Percentiles rank a stretch among this genome's conserved stretches.
These are phyloP conservation scores for Terrapene triunguis DNA, from an alignment of 2,113 vertebrate species.

Conservation along the genomic window DNA sequence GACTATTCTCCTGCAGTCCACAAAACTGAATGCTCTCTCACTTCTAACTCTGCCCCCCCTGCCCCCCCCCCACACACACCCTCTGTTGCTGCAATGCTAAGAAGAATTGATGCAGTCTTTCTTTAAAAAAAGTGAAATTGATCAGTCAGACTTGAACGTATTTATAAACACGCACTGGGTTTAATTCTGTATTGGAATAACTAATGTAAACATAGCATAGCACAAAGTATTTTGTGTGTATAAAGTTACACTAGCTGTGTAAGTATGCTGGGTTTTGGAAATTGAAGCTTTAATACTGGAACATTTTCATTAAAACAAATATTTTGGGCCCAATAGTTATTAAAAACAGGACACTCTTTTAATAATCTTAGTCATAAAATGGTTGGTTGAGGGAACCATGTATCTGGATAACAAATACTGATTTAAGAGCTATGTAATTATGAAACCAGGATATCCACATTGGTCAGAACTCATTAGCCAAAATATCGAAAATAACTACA, in stretches of 20 bases:
- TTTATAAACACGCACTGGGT: constrained; percentile 59
- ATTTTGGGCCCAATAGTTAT: constrained; percentile 57
- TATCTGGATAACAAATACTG: constrained; percentile 37
- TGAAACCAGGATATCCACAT: constrained; percentile 51
- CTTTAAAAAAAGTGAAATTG: constrained; percentile 20
- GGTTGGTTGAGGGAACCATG: background rate
- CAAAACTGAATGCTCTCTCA: constrained; percentile 51
- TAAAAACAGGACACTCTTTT: constrained; percentile 60
- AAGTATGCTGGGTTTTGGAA: constrained; percentile 60
- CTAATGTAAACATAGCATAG: constrained; percentile 66
- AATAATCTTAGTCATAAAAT: constrained; percentile 61
- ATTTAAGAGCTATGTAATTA: constrained; percentile 61
- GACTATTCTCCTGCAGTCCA: constrained; percentile 11
- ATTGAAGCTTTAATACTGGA: constrained; percentile 55
- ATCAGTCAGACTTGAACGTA: constrained; percentile 66
- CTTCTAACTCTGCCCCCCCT: constrained; percentile 46
- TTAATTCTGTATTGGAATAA: constrained; percentile 67
- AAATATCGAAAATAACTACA: constrained; percentile 56
- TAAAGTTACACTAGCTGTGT: constrained; percentile 66
- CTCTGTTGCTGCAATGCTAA: constrained; percentile 50
- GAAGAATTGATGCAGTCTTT: constrained; percentile 49
- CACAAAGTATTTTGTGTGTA: constrained; percentile 69
- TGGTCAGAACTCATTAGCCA: constrained; percentile 62
- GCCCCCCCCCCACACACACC: constrained; percentile 34
- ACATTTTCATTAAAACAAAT: constrained; percentile 64